Conservation (phyloP, 30 jellyfish, hydroid and myxozoan genomes). For the Aurelia sp. region DNA sequence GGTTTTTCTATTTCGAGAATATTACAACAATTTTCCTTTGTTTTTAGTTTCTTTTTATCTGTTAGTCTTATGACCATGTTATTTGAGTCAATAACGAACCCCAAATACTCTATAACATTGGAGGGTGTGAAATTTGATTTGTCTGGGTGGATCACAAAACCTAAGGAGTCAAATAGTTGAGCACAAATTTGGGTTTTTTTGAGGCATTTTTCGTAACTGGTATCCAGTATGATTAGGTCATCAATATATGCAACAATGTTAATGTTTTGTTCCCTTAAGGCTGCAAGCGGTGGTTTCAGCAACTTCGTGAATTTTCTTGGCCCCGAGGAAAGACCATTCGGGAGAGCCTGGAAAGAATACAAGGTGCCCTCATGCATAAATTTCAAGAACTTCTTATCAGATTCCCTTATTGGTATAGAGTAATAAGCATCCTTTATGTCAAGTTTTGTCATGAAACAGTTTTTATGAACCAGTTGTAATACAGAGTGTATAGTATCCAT, state of each 20-base stretch:
- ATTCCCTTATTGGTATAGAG: conserved; percentile 10
- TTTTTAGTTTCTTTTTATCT: neutral
- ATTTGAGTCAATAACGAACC: conserved; percentile 7
- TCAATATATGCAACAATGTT: neutral
- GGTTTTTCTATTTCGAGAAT: neutral
- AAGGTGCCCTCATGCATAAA: neutral
- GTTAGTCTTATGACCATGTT: conserved; percentile 19
- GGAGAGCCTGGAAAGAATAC: conserved; percentile 8
- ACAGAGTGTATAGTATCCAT: conserved; percentile 16
- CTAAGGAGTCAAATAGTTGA: conserved; percentile 6
- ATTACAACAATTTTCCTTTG: neutral
- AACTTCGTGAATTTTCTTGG: conserved; percentile 27
- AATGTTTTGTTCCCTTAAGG: neutral
- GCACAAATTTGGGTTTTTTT: neutral
- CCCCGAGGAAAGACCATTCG: conserved; percentile 28
- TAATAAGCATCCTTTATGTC: conserved; percentile 10
- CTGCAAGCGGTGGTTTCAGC: conserved; percentile 20
- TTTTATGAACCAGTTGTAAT: conserved; percentile 12
- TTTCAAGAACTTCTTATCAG: conserved; percentile 27
- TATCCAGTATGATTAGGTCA: neutral
- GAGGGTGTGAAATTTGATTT: conserved; percentile 20
- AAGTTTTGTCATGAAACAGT: too few relatives aligned
- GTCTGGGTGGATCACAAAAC: conserved; percentile 24
- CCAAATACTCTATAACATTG: conserved; percentile 15
- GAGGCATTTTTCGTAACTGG: neutral